Base-by-base conservation (phyloP, 2,888 invertebrate species). In the Latheticus oryzae region DNA sequence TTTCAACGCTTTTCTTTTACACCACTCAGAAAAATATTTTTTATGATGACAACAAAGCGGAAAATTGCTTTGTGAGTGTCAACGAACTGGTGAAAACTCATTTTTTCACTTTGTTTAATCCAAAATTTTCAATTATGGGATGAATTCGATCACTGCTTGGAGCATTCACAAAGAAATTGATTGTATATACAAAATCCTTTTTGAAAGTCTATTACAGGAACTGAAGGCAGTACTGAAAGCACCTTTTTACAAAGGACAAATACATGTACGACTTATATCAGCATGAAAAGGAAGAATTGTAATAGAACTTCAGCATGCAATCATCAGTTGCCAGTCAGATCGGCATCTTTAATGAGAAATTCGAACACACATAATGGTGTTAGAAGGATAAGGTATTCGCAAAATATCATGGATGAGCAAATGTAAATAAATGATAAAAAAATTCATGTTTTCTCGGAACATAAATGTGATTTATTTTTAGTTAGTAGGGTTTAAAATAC, bases 231-330 rank as follows among this genome's bases (percentile, higher is more conserved):
- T 16, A 78, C 78, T n/a, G 83, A 84, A 70, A 82, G 82, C 64
- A 82, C 83, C 56, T 78, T 81, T 58, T 78, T 86, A 12, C 84
- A 85, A 63, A 80, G 86, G 61, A 84, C 83, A 71, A 85, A 86
- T 76, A 86, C 86, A 9, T 84, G 82, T 74, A 85, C 84, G 54
- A 85, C 85, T 1, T 85, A 84, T 76, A 80, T 85, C 65, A 85
- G 85, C 73, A 80, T 85, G 66, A 79, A 83, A 50, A 78, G 82
- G 32, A 78, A 79, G 61, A 74, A 70, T 38, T 74, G 73, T 52
- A 72, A 66, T 16, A 73, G 72, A 26, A 50, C 60, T 5, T 62
- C 69, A 8, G 64, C 68, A 3, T 63, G 62, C 42, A 66, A 67
- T 28, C 58, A 65, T 32, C 73, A 73, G 40, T 60, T 70, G n/a